Conservation (phyloP, 2,797 vertebrate genomes). For the Acanthis flammea region DNA sequence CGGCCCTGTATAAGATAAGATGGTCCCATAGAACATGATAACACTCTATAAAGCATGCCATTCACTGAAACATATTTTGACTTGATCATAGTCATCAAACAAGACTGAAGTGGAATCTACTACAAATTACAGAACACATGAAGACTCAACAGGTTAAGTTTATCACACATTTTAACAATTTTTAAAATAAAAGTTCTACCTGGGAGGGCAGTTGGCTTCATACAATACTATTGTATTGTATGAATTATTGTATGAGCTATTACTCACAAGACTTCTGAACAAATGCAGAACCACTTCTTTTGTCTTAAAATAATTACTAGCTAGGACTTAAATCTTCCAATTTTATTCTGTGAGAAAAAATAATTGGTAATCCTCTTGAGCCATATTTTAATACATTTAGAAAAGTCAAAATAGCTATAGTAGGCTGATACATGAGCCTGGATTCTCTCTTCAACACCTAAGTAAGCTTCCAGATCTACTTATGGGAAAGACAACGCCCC, state of each 20-base stretch:
- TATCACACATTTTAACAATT: neutral
- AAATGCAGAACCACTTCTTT: neutral
- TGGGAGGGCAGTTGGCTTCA: neutral
- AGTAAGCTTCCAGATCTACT: neutral
- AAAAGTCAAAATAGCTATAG: neutral
- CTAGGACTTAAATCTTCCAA: neutral
- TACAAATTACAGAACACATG: constrained; percentile 31
- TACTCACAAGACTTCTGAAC: neutral
- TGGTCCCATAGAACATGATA: neutral
- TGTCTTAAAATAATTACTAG: neutral
- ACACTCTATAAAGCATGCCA: neutral
- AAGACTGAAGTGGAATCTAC: constrained; percentile 44
- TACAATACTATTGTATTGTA: neutral
- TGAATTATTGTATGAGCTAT: no score
- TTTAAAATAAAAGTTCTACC: neutral
- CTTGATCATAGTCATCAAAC: constrained; percentile 2
- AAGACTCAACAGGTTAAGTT: constrained; percentile 52
- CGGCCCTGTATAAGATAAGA: neutral
- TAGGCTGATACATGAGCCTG: neutral
- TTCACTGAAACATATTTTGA: neutral
- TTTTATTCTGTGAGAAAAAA: neutral
- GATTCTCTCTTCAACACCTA: accelerated
- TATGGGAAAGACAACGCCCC: neutral
- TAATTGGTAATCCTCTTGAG: neutral
- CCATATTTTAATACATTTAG: neutral